Conservation (phyloP, 2,797 vertebrate species). For the Iguana delicatissima region DNA sequence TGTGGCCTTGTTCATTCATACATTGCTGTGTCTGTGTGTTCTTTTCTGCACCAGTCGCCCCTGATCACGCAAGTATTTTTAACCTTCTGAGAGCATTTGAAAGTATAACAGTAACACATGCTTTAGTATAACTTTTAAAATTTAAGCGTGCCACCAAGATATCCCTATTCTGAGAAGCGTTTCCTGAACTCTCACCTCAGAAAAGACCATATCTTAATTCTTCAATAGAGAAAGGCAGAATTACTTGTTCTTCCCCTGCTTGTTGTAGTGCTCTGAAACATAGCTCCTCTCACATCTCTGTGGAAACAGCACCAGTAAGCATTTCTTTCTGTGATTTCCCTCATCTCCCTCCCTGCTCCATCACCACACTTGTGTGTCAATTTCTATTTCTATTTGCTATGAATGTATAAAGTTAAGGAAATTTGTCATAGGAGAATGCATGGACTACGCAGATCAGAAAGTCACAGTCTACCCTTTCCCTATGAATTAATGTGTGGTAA, state of each 20-base stretch:
- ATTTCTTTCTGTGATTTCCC: neutral
- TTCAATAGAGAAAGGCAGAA: neutral
- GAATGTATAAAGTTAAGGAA: neutral
- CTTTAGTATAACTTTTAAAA: too few species aligned
- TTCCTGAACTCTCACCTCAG: neutral
- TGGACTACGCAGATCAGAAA: neutral
- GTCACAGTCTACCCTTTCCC: neutral
- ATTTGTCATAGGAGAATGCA: neutral
- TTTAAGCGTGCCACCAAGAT: neutral
- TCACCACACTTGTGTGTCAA: too few species aligned
- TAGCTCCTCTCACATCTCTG: neutral
- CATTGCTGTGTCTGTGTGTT: too few species aligned
- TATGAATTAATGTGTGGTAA: neutral
- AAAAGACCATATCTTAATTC: neutral
- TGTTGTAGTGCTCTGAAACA: neutral
- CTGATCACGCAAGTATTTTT: too few species aligned
- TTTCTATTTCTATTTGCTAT: neutral
- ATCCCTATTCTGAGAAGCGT: neutral
- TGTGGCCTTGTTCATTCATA: too few species aligned
- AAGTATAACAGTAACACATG: too few species aligned
- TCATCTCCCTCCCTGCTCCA: neutral
- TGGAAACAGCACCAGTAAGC: neutral
- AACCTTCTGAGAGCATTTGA: too few species aligned
- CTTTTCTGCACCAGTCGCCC: too few species aligned
- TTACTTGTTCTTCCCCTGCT: too few species aligned